Evolutionary conservation across 2,888 invertebrate genomes (phyloP), one percentile per base, ranked within the genome.

Genomic region (Acleris laterana): DNA sequence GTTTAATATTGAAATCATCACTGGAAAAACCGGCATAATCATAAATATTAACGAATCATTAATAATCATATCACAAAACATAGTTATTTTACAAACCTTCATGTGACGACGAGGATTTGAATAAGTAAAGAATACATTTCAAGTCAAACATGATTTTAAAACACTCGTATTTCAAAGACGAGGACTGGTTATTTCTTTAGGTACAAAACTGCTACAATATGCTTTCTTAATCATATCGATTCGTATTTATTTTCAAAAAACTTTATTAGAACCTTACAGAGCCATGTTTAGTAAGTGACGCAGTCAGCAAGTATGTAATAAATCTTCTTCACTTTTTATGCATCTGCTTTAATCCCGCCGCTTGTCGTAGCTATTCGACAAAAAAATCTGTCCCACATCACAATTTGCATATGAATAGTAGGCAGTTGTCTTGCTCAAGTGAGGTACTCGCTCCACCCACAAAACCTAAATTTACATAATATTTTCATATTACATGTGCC

Each of bases 341-440:
- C 44, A 44, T n/a, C 48, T 42, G 42, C 50, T 59, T 60, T 68
- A 64, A 63, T 70, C 69, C 57, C 57, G 52, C 58, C 56, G 51
- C 63, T 66, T 69, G 61, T 63, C 68, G 79, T 79, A 81, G 81
- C 80, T 81, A 78, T 77, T 81, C 78, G 78, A 81, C 85, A 85
- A 85, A 86, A 62, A 85, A 85, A 81, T 79, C 78, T 78, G 79
- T 75, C 83, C 81, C 56, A 48, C 50, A 60, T 77, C 73, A 74
- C 72, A 82, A 87, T 87, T 87, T 85, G 81, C 87, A 87, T 87
- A 74, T 77, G 82, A 87, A 87, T 84, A 76, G 83, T 69, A 74
- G 75, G 74, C 77, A 78, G 78, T 79, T 77, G 76, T 77, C 74
- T 73, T 76, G 73, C 75, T 68, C 71, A 71, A 77, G 78, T 74